These are phyloP conservation scores for Megaleporinus macrocephalus DNA, from an alignment of 2,113 vertebrate species.

Conservation along the genomic window DNA sequence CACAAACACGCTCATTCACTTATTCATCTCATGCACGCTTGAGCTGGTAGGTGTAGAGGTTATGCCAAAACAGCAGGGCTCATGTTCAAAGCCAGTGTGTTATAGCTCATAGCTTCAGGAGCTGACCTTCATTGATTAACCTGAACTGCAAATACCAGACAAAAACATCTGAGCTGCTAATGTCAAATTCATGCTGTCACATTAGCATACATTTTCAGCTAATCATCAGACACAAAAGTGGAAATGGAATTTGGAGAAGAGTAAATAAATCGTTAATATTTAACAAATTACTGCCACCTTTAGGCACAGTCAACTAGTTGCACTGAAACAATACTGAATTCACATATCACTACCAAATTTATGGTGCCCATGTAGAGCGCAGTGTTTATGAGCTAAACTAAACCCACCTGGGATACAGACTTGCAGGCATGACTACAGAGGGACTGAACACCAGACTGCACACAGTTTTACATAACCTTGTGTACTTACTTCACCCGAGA, in stretches of 20 bases:
- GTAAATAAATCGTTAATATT: too few relatives aligned
- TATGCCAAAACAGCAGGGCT: background rate
- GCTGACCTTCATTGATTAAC: background rate
- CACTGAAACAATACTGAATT: background rate
- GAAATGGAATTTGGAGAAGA: background rate
- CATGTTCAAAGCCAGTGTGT: background rate
- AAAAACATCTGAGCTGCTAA: background rate
- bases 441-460: background rate
- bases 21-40: background rate
- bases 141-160: background rate
- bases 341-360: background rate
- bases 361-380: background rate
- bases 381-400: background rate
- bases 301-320: too few relatives aligned
- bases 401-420: constrained; percentile 6
- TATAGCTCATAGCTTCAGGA: background rate
- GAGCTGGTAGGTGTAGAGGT: background rate
- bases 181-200: background rate
- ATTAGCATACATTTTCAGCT: background rate
- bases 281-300: too few relatives aligned
- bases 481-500: background rate
- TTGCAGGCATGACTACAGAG: constrained; percentile 1
- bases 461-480: background rate
- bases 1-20: background rate
- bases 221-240: background rate